These are phyloP conservation scores for Diploptera punctata DNA, from an alignment of 2,888 invertebrate species.

Conservation along the genomic window DNA sequence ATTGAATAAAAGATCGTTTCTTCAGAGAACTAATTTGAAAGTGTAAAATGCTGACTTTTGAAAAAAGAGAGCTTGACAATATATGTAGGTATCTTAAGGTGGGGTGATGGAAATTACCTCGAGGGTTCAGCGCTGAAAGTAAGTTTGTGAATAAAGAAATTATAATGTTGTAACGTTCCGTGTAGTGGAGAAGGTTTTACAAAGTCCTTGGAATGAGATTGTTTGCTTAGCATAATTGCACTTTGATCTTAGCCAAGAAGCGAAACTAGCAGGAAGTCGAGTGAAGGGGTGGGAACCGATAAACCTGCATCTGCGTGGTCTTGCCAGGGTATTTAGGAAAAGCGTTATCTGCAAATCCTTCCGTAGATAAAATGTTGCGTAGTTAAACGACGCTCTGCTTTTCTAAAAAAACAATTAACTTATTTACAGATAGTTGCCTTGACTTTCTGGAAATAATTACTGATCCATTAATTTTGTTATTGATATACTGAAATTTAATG, in stretches of 20 bases:
- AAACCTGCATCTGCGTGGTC: background rate
- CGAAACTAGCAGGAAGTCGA: background rate
- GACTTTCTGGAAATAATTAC: too few species aligned
- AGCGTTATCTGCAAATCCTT: background rate
- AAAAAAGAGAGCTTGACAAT: background rate
- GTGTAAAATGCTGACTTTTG: background rate
- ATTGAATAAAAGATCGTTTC: background rate
- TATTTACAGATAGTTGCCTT: too few species aligned
- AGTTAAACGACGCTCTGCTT: too few species aligned
- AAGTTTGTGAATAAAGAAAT: slow-evolving; percentile 1
- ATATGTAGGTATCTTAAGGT: background rate
- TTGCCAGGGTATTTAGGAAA: background rate
- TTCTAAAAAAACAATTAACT: too few species aligned
- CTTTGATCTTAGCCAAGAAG: slow-evolving; percentile 8
- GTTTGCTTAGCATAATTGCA: slow-evolving; percentile 8
- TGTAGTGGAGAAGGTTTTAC: background rate
- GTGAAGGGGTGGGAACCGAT: background rate
- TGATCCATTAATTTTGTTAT: too few species aligned
- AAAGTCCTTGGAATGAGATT: background rate
- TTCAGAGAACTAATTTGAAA: background rate
- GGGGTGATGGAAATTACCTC: background rate
- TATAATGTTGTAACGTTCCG: background rate
- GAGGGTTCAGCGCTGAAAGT: background rate
- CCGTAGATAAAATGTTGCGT: background rate
- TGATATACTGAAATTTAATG: too few species aligned